Base-by-base conservation (phyloP, 2,113 vertebrate genomes). In the Oxyura jamaicensis region DNA sequence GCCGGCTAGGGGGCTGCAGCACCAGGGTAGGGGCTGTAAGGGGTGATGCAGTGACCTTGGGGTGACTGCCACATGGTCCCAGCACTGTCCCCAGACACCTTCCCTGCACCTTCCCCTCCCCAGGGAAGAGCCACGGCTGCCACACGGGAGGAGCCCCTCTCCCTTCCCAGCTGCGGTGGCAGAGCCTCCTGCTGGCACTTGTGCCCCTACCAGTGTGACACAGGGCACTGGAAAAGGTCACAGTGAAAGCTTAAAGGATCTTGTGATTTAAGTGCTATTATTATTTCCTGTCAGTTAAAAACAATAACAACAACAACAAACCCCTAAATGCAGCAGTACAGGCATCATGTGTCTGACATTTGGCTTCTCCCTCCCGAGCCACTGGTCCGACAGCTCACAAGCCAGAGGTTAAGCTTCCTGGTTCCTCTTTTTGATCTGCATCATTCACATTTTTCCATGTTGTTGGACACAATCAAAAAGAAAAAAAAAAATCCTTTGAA, bases 371-470 rank as follows among this genome's bases (percentile, higher is more conserved):
- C 7, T 56, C 73, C 53, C 11, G 44, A 78, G 83, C 86, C 65
- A 58, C 88, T 73, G 88, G 15, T 79, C 94, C 74, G 90, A 67
- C 86, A 95, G 90, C 83, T 94, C 33, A 0, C 3, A 18, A 88
- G 72, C 12, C 95, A 95, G 84, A 94, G 86, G 95, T 82, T 88
- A 83, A 96, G 63, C 82, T 59, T 90, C 63, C 72, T 26, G 0
- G 41, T 65, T 91, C 58, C 77, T 87, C 90, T 78, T 86, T 92
- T 75, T 69, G 75, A 91, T 69, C 77, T 31, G 41, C 80, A 75
- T 66, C 80, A 22, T 28, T 84, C 82, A 39, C 42, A 0, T 83
- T 78, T 83, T 90, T 80, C 90, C 66, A 4, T 76, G 72, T 72
- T 91, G 72, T 50, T 71, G 46, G 76, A 88, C 78, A 67, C 21